Base-by-base conservation (phyloP, 1,140 invertebrate genomes). In the Sweltsa coloradensis region DNA sequence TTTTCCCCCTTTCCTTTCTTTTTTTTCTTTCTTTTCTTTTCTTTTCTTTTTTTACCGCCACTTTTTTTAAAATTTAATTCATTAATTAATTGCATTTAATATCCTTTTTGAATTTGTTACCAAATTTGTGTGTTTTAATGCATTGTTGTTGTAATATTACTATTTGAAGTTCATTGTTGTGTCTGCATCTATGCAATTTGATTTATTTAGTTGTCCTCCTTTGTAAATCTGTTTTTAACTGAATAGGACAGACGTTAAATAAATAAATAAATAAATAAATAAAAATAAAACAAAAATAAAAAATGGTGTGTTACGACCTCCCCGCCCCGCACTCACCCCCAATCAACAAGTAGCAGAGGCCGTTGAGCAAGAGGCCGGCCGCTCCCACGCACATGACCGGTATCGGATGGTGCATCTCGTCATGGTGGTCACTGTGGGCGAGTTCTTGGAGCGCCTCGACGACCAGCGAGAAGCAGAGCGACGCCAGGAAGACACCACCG, bases 401-500 rank as follows among this genome's bases (percentile, higher is more conserved):
- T 6, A 64, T 46, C 0, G 74, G 69, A 51, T 78, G 69, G 56
- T 80, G 79, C 75, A 74, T 85, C 16, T 79, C 80, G 54, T 89
- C 82, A 50, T 79, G 68, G 57, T 87, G 83, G 45, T 78, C 74
- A 2, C 85, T 85, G 53, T 89, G 83, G 0, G 84, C 68, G 14
- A 85, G 66, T 1, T 83, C 84, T 58, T 91, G 87, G 7, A 90
- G 52, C 0, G 85, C 78, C 61, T 91, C 88, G 1, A 91, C 77
- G 1, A 87, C 57, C 9, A 90, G 61, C 0, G 87, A 86, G 54
- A 92, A 87, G 36, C 83, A 83, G 24, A 92, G 75, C 0, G 89
- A 89, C 1, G 79, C 77, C 45, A 92, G 70, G 50, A 92, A 83
- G 13, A 89, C 79, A 59, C 81, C 86, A 29, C 84, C 85, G n/a